Base-by-base conservation (phyloP, 2,888 invertebrate genomes). In the Camptogramma bilineatum region DNA sequence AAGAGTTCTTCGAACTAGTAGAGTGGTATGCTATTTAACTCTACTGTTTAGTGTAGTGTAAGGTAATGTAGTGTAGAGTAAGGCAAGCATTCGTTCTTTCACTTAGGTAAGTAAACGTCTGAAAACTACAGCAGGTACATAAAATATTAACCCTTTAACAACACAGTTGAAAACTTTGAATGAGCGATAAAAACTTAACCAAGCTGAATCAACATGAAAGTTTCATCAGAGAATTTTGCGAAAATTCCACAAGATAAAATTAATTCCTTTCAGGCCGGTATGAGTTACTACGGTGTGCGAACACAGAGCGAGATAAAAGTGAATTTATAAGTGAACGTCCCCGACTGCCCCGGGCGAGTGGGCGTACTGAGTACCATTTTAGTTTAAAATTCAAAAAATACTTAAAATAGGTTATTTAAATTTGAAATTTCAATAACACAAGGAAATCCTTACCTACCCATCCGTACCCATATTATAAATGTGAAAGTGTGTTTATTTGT, bases 241-340 rank as follows among this genome's bases (percentile, higher is more conserved):
- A 70, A 66, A 73, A 66, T 51, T 60, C 61, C 42, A 62, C 55
- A 63, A 75, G 79, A 78, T 79, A 73, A 75, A 77, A 72, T 76
- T 73, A 80, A 77, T 75, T 77, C 73, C 71, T 74, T 68, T 69
- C 65, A 74, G 69, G 60, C 61, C 70, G 67, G 73, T 65, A 76
- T 80, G 78, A 81, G 76, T 77, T 77, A 79, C 66, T 64, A 48
- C 64, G 58, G 64, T 57, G 71, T 71, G 73, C 74, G 74, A 66
- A 70, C 73, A 64, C 69, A 60, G 66, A 62, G 66, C 66, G 66
- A 74, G 79, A 81, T 82, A 80, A 76, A 79, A 76, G 73, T 56
- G 69, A 73, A 75, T 77, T 79, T 79, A 74, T 69, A 75, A 72
- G 68, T 71, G 70, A 64, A 54, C 39, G 46, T 55, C 64, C 63